Base-by-base conservation (phyloP, 2,888 invertebrate genomes). In the Cerastis rubricosa region DNA sequence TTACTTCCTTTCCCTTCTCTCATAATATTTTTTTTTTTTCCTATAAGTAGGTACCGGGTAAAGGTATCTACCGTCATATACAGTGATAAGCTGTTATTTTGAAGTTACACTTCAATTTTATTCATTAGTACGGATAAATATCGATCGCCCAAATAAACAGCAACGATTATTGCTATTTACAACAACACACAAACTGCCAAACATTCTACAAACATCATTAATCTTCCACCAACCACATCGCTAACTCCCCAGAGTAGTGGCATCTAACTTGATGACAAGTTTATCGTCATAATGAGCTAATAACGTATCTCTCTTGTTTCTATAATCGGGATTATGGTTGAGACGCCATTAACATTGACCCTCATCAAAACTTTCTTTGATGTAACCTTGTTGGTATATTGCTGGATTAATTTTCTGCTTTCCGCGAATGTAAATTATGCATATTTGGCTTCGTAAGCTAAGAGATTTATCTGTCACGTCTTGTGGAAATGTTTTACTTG, bases 291-390 rank as follows among this genome's bases (percentile, higher is more conserved):
- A 86, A 85, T 85, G 80, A 87, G 80, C 69, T 83, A 87, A 82
- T 85, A 87, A 85, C 79, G 79, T 78, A 86, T 86, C 74, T 81
- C 67, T 75, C 76, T 78, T 77, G 85, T 80, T 84, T 80, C 81
- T 81, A 85, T 84, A 86, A 88, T 89, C 85, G 43, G 82, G 85
- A 87, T 87, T 88, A 90, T 88, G 88, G 73, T 80, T 69, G 85
- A 86, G 84, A 84, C 84, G 87, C 91, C 87, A 92, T 93, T 91
- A 93, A 90, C 88, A 90, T 88, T 91, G 92, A 94, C 94, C 94
- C 94, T 93, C 89, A 91, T 94, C 93, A 93, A 91, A 93, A 92
- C 85, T 92, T 93, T 92, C 91, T 91, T 91, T 92, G 90, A 91
- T 90, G 70, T 86, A 88, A 87, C 89, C 90, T 87, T 85, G 90